A percentile compares a stretch with the other conserved stretches of the same genome.
These are phyloP conservation scores for Lepidochitona cinerea DNA, from an alignment of 2,888 invertebrate species.

Conservation along the genomic window DNA sequence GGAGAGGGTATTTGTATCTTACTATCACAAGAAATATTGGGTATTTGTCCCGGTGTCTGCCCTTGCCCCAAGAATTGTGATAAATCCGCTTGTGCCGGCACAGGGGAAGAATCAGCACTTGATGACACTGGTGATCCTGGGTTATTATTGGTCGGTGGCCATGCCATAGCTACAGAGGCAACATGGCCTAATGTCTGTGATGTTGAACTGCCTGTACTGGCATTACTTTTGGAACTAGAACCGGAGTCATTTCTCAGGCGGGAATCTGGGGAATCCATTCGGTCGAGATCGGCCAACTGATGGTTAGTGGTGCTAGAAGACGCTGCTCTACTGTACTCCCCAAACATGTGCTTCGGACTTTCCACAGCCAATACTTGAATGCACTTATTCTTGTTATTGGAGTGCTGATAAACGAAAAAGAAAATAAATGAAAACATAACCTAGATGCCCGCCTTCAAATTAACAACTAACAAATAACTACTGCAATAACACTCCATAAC, in stretches of 20 bases:
- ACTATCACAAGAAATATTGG: slow-evolving; percentile 22
- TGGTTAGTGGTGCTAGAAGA: background rate
- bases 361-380: slow-evolving; percentile 52
- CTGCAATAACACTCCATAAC: no score
- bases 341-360: slow-evolving; percentile 31
- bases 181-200: slow-evolving; percentile 10
- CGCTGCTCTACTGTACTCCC: background rate
- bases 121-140: background rate
- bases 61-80: background rate
- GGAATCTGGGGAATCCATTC: slow-evolving; percentile 30
- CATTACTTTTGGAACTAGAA: slow-evolving; percentile 43
- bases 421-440: no score
- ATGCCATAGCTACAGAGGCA: background rate
- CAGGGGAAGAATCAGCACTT: background rate
- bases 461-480: no score
- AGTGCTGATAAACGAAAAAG: slow-evolving; percentile 45
- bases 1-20: background rate
- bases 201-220: slow-evolving; percentile 40
- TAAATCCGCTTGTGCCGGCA: background rate
- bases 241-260: slow-evolving; percentile 45
- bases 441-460: no score
- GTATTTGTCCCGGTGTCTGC: slow-evolving; percentile 14
- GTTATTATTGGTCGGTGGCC: background rate
- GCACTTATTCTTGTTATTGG: slow-evolving; percentile 55
- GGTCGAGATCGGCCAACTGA: background rate